Percentiles rank a stretch among this genome's conserved stretches.
Conservation (phyloP, 2,797 vertebrate species). For the Urocyon cinereoargenteus region DNA sequence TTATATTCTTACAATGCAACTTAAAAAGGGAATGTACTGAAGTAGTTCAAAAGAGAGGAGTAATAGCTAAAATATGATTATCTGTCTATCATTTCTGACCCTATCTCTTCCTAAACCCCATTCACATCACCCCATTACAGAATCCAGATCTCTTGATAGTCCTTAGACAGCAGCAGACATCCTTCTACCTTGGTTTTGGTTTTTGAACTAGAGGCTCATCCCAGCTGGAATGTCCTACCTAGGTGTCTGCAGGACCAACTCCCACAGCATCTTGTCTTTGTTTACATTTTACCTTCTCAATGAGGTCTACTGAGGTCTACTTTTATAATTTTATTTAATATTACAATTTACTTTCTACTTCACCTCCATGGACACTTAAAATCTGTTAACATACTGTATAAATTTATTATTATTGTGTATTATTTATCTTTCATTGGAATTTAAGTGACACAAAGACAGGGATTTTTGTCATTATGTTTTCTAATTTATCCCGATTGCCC, state of each 20-base stretch:
- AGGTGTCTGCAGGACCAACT: not conserved
- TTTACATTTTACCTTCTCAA: not conserved
- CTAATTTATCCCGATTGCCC: not conserved
- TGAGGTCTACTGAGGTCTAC: not conserved
- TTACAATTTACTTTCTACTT: not conserved
- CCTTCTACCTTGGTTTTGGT: not conserved
- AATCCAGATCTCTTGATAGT: not conserved
- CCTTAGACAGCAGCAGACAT: not conserved
- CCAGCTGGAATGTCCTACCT: not conserved
- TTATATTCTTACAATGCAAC: not conserved
- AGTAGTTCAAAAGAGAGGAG: not conserved
- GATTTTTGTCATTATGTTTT: not conserved
- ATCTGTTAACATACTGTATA: not conserved
- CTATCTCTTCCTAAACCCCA: not conserved
- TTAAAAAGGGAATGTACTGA: not conserved
- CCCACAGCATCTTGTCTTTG: not conserved
- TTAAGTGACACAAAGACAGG: not conserved
- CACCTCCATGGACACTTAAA: not conserved
- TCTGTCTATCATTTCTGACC: not conserved
- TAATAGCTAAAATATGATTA: not conserved
- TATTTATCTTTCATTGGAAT: not conserved
- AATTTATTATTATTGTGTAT: not conserved
- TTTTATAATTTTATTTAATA: not conserved
- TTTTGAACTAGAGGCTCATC: not conserved
- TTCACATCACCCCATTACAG: not conserved